These are phyloP conservation scores for Tenebrio molitor DNA, from an alignment of 1,140 invertebrate species.

Conservation along the genomic window DNA sequence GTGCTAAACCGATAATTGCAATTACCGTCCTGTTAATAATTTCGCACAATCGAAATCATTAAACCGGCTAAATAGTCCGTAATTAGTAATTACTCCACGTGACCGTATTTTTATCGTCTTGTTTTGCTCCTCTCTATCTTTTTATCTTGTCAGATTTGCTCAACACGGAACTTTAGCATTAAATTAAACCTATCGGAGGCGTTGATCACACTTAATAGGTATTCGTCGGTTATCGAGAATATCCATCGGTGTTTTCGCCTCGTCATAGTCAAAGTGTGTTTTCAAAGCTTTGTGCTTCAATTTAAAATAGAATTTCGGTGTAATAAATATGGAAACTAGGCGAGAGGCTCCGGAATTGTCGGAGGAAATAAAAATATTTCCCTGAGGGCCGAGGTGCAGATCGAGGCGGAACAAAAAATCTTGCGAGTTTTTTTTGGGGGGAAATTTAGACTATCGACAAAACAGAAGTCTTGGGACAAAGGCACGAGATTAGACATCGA, in stretches of 20 bases:
- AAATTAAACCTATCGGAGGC: slow-evolving; percentile 16
- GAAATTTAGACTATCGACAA: no score
- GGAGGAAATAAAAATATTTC: slow-evolving; percentile 2
- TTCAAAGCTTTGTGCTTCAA: slow-evolving; percentile 29
- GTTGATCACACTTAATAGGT: slow-evolving; percentile 24
- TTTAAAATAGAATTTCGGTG: slow-evolving; percentile 27
- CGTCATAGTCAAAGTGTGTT: slow-evolving; percentile 21
- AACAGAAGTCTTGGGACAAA: no score
- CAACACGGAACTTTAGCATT: slow-evolving; percentile 18
- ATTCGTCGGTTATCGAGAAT: slow-evolving; percentile 11
- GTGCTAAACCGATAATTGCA: slow-evolving; percentile 24
- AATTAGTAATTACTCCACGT: not conserved
- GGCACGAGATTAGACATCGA: slow-evolving; percentile 20
- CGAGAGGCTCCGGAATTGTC: not conserved
- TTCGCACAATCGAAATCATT: slow-evolving; percentile 2
- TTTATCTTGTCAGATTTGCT: slow-evolving; percentile 25
- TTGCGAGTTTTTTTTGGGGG: no score
- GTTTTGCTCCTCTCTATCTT: not conserved
- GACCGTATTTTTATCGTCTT: not conserved
- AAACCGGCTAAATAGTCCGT: not conserved
- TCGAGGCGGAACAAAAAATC: no score
- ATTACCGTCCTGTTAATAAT: slow-evolving; percentile 27
- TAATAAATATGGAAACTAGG: slow-evolving; percentile 37
- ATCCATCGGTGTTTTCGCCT: slow-evolving; percentile 32
- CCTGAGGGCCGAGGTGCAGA: no score